Evolutionary conservation across 2,113 vertebrate species (phyloP).

Genomic region (Pygoscelis adeliae): DNA sequence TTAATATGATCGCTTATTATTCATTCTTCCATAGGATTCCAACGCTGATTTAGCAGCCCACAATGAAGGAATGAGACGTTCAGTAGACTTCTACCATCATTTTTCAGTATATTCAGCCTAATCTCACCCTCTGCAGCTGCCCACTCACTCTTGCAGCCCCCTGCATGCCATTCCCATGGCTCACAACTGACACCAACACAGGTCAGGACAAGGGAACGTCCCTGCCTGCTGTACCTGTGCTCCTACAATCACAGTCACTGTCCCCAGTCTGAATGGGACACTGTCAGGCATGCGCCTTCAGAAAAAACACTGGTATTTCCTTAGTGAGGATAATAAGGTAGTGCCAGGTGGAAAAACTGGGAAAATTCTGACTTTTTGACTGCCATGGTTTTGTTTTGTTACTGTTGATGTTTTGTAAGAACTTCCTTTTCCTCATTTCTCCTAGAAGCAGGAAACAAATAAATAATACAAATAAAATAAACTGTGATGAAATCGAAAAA

Average conservation of each 20-base stretch:
- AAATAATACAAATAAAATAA: not conserved
- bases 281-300: rapidly evolving
- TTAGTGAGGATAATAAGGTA: not conserved
- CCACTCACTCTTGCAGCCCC: not conserved
- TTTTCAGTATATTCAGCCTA: not conserved
- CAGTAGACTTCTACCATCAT: not conserved
- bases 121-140: not conserved
- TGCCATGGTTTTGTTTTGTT: rapidly evolving
- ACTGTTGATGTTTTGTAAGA: not conserved
- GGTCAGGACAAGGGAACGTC: not conserved
- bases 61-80: not conserved
- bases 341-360: not conserved
- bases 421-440: not conserved
- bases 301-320: not conserved
- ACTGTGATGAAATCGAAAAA: not conserved
- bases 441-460: not conserved
- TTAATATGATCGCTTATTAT: not conserved
- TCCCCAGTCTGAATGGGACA: not conserved
- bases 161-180: not conserved
- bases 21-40: not conserved
- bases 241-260: rapidly evolving
- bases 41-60: not conserved
- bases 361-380: not conserved
- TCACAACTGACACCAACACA: not conserved
- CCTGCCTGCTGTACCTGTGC: not conserved